Evolutionary conservation across 2,888 invertebrate genomes (phyloP), one percentile per base, ranked within the genome.

Genomic region (Erynnis tages): DNA sequence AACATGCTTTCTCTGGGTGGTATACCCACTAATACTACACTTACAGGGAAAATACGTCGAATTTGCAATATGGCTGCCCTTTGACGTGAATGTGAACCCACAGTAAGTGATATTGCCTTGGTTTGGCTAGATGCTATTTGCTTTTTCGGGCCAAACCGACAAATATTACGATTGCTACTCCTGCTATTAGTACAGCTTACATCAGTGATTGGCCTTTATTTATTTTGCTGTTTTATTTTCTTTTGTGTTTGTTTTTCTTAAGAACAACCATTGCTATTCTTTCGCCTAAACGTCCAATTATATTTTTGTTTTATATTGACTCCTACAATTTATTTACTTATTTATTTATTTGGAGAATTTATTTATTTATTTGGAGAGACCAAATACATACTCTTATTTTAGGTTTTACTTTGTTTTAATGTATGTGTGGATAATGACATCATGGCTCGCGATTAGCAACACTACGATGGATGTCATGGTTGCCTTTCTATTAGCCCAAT

Each of bases 51-150:
- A 71, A 53, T 45, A 55, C 10, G 61, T 75, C 34, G 76, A 77
- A 54, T 76, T 82, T 57, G 60, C 73, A 53, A 73, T 81, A 58
- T 82, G 80, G 81, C 54, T 82, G 52, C 82, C 82, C 16, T 79
- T 78, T 60, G 70, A 79, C 56, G 58, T 62, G 8, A 67, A 71
- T 60, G 52, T 53, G 32, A 63, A 68, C 55, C 69, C 70, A 11
- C 60, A 69, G 81, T 82, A 66, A 75, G 75, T 74, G 29, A 45
- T 45, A 45, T 45, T 38, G 37, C 27, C 38, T 47, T 16, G 19
- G 47, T 38, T 21, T 38, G 37, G 29, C 21, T 32, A 10, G 32
- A 38, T 23, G 25, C 32, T 21, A 45, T 44, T n/a, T 44, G 32
- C 43, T 44, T 14, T 32, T 44, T 14, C 3, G 13, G 44, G n/a